Base-by-base conservation (phyloP, 1,140 invertebrate species). In the Drosophila hydei region DNA sequence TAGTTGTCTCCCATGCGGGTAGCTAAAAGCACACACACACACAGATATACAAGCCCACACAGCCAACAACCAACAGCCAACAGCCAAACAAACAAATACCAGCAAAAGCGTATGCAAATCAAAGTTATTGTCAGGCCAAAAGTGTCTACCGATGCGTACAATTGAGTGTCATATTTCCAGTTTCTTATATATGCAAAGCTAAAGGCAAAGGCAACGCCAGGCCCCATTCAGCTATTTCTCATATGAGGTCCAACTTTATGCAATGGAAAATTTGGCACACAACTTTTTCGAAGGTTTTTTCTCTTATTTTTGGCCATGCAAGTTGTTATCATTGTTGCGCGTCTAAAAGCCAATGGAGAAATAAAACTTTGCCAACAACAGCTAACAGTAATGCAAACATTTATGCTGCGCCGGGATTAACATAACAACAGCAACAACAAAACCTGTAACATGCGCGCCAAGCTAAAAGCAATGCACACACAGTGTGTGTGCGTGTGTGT, bases 271-370 rank as follows among this genome's bases (percentile, higher is more conserved):
- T 40, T 65, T 56, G 38, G 67, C 55, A 52, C 56, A 38, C 45
- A 80, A 85, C 67, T 27, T 72, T 74, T 75, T 84, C 61, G 67
- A 33, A 33, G 2, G 30, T 63, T 80, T 67, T 61, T 76, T 11
- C 63, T 4, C 23, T 38, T 11, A 14, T 47, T 50, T 59, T 51
- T 77, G 75, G 65, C 33, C 64, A 75, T 75, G 71, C 68, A 87
- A 88, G 61, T 88, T 88, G 83, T 88, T 88, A 88, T 88, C 83
- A 88, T 88, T 88, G 83, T 89, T 88, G 84, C 72, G 78, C 83
- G 83, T 79, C 83, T 83, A 83, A 85, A 65, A 87, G 81, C 81
- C 81, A 85, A 85, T 85, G 67, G 62, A 88, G 83, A 61, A 88
- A 71, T 60, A 71, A 77, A 88, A 88, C 75, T 88, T 88, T 88